These are phyloP conservation scores for Zaprionus kolodkinae DNA, from an alignment of 1,140 invertebrate species.

Conservation along the genomic window DNA sequence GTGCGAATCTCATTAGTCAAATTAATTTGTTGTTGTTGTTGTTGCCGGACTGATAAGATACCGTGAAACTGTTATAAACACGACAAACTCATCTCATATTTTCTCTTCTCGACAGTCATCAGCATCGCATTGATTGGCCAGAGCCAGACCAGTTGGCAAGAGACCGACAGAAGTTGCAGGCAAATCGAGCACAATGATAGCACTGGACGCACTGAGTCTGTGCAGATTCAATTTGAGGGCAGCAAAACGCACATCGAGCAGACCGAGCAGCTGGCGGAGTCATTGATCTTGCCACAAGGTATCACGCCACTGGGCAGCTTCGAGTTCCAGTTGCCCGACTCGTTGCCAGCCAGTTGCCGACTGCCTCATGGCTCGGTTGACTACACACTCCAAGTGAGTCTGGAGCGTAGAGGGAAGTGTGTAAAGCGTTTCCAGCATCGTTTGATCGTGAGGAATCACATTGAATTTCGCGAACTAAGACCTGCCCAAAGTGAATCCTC, in stretches of 20 bases:
- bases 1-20: conserved; percentile 40
- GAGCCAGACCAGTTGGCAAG: conserved; percentile 49
- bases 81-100: background rate
- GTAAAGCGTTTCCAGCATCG: conserved; percentile 59
- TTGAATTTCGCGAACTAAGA: conserved; percentile 42
- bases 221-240: conserved; percentile 30
- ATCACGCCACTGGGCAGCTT: conserved; percentile 32
- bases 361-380: conserved; percentile 45
- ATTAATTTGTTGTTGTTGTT: conserved; percentile 23
- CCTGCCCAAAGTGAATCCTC: conserved; percentile 18
- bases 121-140: conserved; percentile 47
- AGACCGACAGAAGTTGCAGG: conserved; percentile 18
- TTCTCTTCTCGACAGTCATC: conserved; percentile 34
- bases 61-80: background rate
- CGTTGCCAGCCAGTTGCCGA: conserved; percentile 59
- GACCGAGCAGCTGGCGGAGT: conserved; percentile 23
- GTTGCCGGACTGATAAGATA: conserved; percentile 53
- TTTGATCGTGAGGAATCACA: conserved; percentile 45
- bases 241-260: conserved; percentile 37
- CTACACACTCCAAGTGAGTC: conserved; percentile 41
- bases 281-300: conserved; percentile 25
- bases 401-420: conserved; percentile 52
- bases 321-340: conserved; percentile 44
- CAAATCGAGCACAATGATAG: conserved; percentile 66
- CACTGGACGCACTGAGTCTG: conserved; percentile 15